Percentiles rank a stretch among this genome's conserved stretches.
Evolutionary conservation across 2,888 invertebrate species (phyloP).

Genomic region (Ennomos quercinarius): DNA sequence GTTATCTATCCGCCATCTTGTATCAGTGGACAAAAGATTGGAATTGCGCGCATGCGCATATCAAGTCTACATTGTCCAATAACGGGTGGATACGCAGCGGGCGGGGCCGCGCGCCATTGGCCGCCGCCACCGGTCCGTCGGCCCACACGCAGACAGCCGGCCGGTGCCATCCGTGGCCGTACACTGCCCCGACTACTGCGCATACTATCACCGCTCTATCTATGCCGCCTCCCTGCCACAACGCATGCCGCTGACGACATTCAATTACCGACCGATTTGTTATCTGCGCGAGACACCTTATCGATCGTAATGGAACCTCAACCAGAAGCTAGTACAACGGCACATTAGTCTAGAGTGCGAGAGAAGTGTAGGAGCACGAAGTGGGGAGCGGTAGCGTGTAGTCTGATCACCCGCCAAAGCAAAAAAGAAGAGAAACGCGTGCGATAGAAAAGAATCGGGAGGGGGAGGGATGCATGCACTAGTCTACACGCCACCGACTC

Average conservation of each 20-base stretch:
- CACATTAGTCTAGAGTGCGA: slow-evolving; percentile 22
- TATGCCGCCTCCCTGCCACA: slow-evolving; percentile 21
- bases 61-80: slow-evolving; percentile 43
- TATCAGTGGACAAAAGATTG: slow-evolving; percentile 40
- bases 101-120: slow-evolving; percentile 51
- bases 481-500: slow-evolving; percentile 85
- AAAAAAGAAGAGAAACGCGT: slow-evolving; percentile 53
- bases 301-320: slow-evolving; percentile 19
- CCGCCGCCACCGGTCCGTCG: slow-evolving; percentile 27
- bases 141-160: slow-evolving; percentile 26
- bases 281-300: slow-evolving; percentile 41
- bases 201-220: slow-evolving; percentile 17
- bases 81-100: slow-evolving; percentile 41
- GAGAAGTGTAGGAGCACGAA: slow-evolving; percentile 40
- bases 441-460: slow-evolving; percentile 51
- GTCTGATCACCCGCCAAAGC: slow-evolving; percentile 69
- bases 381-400: slow-evolving; percentile 83
- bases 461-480: slow-evolving; percentile 73
- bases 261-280: slow-evolving; percentile 50
- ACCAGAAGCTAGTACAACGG: slow-evolving; percentile 28
- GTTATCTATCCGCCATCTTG: slow-evolving; percentile 56
- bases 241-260: slow-evolving; percentile 39
- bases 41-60: slow-evolving; percentile 37
- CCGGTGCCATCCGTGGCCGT: slow-evolving; percentile 9
- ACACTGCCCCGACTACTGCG: background rate